Conservation (phyloP, 1,140 invertebrate genomes). For the Chrysomallon squamiferum region DNA sequence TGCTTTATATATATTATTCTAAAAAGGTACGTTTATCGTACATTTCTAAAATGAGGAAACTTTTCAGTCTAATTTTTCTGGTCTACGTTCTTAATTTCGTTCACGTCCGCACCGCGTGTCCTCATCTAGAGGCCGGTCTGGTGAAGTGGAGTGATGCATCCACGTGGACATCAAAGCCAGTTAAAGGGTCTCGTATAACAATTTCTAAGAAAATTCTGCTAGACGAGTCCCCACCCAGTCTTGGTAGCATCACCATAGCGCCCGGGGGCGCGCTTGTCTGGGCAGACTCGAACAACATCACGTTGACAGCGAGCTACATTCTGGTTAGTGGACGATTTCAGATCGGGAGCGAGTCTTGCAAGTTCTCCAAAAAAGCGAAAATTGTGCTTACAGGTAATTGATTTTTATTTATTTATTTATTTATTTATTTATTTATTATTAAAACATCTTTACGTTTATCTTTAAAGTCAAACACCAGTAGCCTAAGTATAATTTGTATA, state of each 20-base stretch:
- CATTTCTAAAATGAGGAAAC: too few species aligned
- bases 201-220: constrained; percentile 9
- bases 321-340: constrained; percentile 16
- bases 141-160: background rate
- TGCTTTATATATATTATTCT: too few species aligned
- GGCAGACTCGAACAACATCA: constrained; percentile 12
- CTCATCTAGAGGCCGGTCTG: constrained; percentile 6
- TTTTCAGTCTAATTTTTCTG: too few species aligned
- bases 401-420: background rate
- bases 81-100: background rate
- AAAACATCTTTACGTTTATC: too few species aligned
- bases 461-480: constrained; percentile 9
- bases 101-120: background rate
- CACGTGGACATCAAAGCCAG: constrained; percentile 4
- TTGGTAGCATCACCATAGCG: constrained; percentile 15
- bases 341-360: constrained; percentile 19
- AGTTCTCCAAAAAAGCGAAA: constrained; percentile 14
- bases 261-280: constrained; percentile 15
- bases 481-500: background rate
- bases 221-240: constrained; percentile 16
- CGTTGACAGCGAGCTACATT: constrained; percentile 14
- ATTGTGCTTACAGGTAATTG: constrained; percentile 8
- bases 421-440: background rate
- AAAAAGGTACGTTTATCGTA: too few species aligned
- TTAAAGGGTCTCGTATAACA: background rate